Percentiles rank a stretch among this genome's conserved stretches.
phyloP scores from a whole-genome alignment of 2,113 vertebrate genomes.

The Pungitius pungitius region DNA sequence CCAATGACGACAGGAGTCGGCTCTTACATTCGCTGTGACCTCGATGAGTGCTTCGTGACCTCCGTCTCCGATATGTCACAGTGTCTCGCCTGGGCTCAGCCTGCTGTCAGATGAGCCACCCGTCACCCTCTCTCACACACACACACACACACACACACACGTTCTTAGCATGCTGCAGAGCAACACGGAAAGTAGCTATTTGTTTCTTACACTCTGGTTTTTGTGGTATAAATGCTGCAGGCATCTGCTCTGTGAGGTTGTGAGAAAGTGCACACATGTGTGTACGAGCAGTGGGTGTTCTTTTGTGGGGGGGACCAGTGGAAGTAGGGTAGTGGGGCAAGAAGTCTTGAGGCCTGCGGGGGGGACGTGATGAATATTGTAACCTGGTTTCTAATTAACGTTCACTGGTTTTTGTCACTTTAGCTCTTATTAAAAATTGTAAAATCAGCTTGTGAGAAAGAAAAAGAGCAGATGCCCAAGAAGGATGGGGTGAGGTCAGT shows the following conservation, averaged over 20 bases:
- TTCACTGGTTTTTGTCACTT: slow-evolving; percentile 5
- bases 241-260: slow-evolving; percentile 33
- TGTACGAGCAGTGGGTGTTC: neutral
- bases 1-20: neutral
- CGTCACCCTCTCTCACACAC: slow-evolving; percentile 4
- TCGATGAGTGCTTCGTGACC: slow-evolving; percentile 38
- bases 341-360: slow-evolving; percentile 17
- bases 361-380: slow-evolving; percentile 28
- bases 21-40: neutral
- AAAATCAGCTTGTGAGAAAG: neutral
- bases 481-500: slow-evolving; percentile 9
- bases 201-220: slow-evolving; percentile 27
- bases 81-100: slow-evolving; percentile 43
- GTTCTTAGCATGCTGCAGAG: neutral
- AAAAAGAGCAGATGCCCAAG: neutral
- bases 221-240: slow-evolving; percentile 33
- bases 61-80: slow-evolving; percentile 38
- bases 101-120: slow-evolving; percentile 45
- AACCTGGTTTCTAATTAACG: slow-evolving; percentile 34
- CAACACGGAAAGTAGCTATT: slow-evolving; percentile 35
- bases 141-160: neutral
- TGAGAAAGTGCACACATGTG: slow-evolving; percentile 40
- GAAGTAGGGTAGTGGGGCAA: slow-evolving; percentile 68
- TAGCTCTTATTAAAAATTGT: neutral
- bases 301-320: slow-evolving; percentile 20